Conservation (phyloP, 2,888 invertebrate genomes). For the Lithodes maja region DNA sequence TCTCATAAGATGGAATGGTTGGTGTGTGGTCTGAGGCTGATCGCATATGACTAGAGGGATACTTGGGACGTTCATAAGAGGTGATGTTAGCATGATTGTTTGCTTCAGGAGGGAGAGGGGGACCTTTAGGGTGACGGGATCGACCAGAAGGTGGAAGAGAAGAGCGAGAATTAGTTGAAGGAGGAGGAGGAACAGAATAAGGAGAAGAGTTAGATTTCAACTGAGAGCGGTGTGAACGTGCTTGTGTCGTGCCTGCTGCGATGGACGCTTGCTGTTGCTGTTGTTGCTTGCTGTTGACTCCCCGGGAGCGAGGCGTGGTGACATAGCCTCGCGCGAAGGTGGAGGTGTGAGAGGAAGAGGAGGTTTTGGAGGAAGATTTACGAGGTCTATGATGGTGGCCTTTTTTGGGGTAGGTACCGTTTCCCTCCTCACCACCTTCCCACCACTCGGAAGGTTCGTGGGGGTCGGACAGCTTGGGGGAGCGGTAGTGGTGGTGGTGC, state of each 20-base stretch:
- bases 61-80: neutral
- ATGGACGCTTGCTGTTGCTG: neutral
- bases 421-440: slow-evolving; percentile 1
- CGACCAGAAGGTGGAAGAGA: slow-evolving; percentile 43
- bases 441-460: slow-evolving; percentile 27
- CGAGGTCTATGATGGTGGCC: neutral
- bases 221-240: slow-evolving; percentile 9
- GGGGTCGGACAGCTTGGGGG: slow-evolving; percentile 46
- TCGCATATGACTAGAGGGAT: neutral
- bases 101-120: neutral
- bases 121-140: neutral
- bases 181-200: slow-evolving; percentile 35
- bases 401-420: neutral
- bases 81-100: neutral
- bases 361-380: slow-evolving; percentile 6
- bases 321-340: slow-evolving; percentile 8
- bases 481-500: slow-evolving; percentile 43
- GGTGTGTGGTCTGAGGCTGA: neutral
- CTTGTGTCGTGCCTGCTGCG: slow-evolving; percentile 13
- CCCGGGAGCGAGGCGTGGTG: slow-evolving; percentile 3
- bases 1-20: neutral
- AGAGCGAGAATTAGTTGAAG: slow-evolving; percentile 35
- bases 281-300: neutral
- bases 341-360: slow-evolving; percentile 20
- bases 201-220: neutral